Evolutionary conservation across 2,888 invertebrate genomes (phyloP).

Genomic region (Tuberolachnus salignus): DNA sequence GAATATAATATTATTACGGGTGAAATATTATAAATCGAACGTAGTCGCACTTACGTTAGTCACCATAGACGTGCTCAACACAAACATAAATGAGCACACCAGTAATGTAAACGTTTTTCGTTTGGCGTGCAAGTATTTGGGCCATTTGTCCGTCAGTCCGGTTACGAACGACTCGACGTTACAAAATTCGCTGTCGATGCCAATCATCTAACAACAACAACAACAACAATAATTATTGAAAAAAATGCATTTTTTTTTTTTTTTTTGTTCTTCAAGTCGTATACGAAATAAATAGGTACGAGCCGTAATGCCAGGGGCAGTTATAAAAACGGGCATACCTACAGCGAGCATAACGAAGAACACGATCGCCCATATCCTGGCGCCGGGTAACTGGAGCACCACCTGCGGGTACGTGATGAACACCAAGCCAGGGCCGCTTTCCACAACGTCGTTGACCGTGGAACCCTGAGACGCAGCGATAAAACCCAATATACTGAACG

Average conservation of each 20-base stretch:
- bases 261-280: no score
- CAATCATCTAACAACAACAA: slow-evolving; percentile 68
- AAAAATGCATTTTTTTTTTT: no score
- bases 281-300: background rate
- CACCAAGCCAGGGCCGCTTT: slow-evolving; percentile 74
- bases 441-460: slow-evolving; percentile 66
- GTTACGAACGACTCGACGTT: slow-evolving; percentile 71
- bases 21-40: background rate
- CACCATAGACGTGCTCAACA: slow-evolving; percentile 70
- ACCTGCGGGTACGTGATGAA: slow-evolving; percentile 79
- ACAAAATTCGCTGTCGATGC: slow-evolving; percentile 77
- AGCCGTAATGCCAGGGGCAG: no score
- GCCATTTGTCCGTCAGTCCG: slow-evolving; percentile 69
- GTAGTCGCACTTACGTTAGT: slow-evolving; percentile 65
- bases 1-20: background rate
- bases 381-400: slow-evolving; percentile 73
- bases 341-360: slow-evolving; percentile 77
- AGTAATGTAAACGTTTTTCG: slow-evolving; percentile 71
- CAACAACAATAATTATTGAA: background rate
- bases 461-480: slow-evolving; percentile 68
- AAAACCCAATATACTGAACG: slow-evolving; percentile 77
- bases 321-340: slow-evolving; percentile 60
- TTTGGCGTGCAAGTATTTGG: slow-evolving; percentile 66
- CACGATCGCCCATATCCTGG: slow-evolving; percentile 73
- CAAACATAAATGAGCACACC: slow-evolving; percentile 68